Evolutionary conservation across 23 tunicate genomes (phyloP), one percentile per base, ranked within the genome.

Genomic region (Phallusia fumigata): DNA sequence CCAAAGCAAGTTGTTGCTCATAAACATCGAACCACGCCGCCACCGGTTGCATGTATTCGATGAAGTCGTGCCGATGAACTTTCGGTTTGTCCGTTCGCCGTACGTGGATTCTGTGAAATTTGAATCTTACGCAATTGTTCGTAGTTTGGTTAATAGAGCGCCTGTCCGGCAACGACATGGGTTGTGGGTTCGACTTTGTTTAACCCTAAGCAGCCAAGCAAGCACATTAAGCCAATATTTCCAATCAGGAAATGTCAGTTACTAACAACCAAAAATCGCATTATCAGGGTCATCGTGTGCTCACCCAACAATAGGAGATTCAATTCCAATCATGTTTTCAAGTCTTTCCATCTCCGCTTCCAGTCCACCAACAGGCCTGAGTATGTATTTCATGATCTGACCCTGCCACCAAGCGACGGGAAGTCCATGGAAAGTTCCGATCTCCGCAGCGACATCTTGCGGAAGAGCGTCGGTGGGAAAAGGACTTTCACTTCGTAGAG

Each of bases 391-490:
- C 22, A 74, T 32, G 22, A 74, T 32, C 40, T 74, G 77, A 30
- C 77, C 77, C 16, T 74, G 77, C 77, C 77, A 74, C 77, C 77
- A 74, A 74, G 77, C 77, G 30, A 74, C 40, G 5, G 88, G 88
- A 34, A 84, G 53, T 15, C 88, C 88, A 52, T 84, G 88, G 35
- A 84, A 77, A 32, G 76, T 53, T 31, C 77, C 64, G 16, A 84
- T 78, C 0, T 49, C 45, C 33, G 76, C 76, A 75, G 88, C 88
- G 53, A 84, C 82, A 53, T 80, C 74, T 47, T 76, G 82, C 34
- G 88, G 88, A 8, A 84, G 82, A 18, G 79, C 88, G 35, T 64
- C 64, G 76, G 65, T 80, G 32, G 78, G 75, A 64, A 53, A 84
- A 3, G 44, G 36, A 33, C 40, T 74, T 2, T 74, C 40, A 3